Base-by-base conservation (phyloP, 1,140 invertebrate species). In the Apocrypta bakeri region DNA sequence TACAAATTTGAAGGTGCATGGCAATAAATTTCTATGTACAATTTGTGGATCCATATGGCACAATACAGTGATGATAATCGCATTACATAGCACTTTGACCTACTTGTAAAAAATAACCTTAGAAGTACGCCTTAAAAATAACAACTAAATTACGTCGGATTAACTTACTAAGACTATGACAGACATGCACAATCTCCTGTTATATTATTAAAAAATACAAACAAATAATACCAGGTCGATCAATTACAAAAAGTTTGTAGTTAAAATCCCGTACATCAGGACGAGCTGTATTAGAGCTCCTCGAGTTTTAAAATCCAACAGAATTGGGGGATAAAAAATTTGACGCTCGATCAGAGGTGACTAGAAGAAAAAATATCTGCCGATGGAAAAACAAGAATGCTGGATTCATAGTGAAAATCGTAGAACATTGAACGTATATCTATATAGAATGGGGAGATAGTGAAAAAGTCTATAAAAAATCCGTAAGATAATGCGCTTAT, bases 21-120 rank as follows among this genome's bases (percentile, higher is more conserved):
- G 56, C 56, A 78, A 79, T 81, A 84, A 78, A 42, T 81, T 66
- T 81, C 68, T 87, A 85, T 88, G 79, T 87, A 88, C 87, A 89
- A 88, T 82, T 87, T 87, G 84, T 85, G 83, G 17, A 78, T 88
- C 76, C 72, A 61, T 88, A 89, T 89, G 88, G 88, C 88, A 89
- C 88, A 84, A 72, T 86, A 84, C 66, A 84, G 48, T n/a, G 48
- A 56, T 56, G 17, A 83, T 84, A 86, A 86, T 87, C 56, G 29
- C 31, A 37, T 37, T 56, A 75, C 17, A 56, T 6, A 75, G 17
- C 31, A 75, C 25, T 69, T 75, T 56, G 48, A 56, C n/a, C 48
- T 56, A 56, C 48, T 56, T 56, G 48, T 56, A 56, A 56, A n/a
- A n/a, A 56, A 56, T 21, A 79, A 79, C 42, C 66, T 69, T 79